These are phyloP conservation scores for Onychorhynchus coronatus DNA, from an alignment of 2,113 vertebrate genomes.

Conservation along the genomic window DNA sequence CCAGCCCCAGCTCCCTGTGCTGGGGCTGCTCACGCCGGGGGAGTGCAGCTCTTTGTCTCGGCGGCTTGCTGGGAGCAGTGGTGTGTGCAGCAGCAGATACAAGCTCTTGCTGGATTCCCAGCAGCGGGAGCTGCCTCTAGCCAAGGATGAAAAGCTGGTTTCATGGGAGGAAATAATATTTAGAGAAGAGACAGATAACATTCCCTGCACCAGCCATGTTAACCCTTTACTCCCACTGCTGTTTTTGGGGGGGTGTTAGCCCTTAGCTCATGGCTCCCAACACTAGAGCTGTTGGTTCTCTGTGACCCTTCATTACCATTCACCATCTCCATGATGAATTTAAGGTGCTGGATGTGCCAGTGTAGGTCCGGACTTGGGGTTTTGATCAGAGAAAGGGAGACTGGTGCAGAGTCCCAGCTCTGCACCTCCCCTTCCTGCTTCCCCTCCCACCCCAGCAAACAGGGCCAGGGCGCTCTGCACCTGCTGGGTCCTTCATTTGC, in stretches of 20 bases:
- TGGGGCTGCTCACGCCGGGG: neutral
- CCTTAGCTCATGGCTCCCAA: neutral
- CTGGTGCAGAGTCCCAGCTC: no score
- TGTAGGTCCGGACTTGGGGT: neutral
- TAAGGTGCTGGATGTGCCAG: neutral
- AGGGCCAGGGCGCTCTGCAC: rapidly evolving
- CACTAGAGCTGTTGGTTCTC: neutral
- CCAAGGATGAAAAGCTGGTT: conserved; percentile 70
- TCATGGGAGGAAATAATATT: conserved; percentile 71
- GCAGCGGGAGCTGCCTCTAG: conserved; percentile 65
- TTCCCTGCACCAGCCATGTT: neutral
- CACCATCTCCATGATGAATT: neutral
- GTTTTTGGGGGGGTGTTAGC: neutral
- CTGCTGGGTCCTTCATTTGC: neutral
- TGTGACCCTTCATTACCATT: rapidly evolving
- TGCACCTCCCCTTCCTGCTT: neutral
- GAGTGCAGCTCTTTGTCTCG: neutral
- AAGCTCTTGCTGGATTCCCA: conserved; percentile 59
- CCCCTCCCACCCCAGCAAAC: neutral
- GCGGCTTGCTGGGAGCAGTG: conserved; percentile 49
- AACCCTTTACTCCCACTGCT: neutral
- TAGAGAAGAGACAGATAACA: conserved; percentile 55
- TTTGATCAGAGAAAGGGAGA: neutral
- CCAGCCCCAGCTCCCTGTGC: neutral
- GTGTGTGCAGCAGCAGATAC: conserved; percentile 53